phyloP scores from a whole-genome alignment of 2,113 vertebrate species.

The Paramormyrops kingsleyae region DNA sequence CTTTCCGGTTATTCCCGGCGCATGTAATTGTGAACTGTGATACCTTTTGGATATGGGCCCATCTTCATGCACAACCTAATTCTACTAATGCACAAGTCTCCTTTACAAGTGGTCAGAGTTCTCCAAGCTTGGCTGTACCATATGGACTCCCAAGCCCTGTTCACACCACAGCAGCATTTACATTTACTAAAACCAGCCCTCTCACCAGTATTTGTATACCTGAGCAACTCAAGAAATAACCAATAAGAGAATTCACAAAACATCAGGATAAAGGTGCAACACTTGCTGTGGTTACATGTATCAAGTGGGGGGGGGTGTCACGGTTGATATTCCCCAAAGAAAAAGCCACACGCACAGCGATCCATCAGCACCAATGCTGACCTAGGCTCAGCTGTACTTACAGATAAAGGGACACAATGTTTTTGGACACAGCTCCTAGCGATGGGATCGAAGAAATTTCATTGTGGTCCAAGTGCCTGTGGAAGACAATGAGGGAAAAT shows the following conservation, averaged over 20 bases:
- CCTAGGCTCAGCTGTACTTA: conserved; percentile 64
- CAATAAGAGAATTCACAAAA: background rate
- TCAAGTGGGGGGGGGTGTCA: background rate
- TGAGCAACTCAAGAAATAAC: background rate
- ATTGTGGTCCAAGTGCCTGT: conserved; percentile 82
- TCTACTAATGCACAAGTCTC: background rate
- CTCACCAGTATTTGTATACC: background rate
- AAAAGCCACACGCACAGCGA: background rate
- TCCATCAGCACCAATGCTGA: background rate
- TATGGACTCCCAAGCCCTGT: background rate
- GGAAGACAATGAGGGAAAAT: conserved; percentile 45
- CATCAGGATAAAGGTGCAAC: background rate
- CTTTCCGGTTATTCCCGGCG: background rate
- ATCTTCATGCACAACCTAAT: background rate
- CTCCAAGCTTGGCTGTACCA: background rate
- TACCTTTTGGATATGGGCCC: background rate
- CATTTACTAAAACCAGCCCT: background rate
- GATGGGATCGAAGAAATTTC: conserved; percentile 78
- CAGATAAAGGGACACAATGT: conserved; percentile 71
- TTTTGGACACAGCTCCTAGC: conserved; percentile 65
- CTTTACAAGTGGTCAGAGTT: background rate
- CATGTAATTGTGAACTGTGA: background rate
- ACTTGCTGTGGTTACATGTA: background rate
- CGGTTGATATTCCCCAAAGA: background rate
- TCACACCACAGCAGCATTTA: background rate